A percentile compares a stretch with the other conserved stretches of the same genome.
phyloP scores from a whole-genome alignment of 37 sponge, comb jelly and placozoan genomes.

The Hexactinellida sp. region DNA sequence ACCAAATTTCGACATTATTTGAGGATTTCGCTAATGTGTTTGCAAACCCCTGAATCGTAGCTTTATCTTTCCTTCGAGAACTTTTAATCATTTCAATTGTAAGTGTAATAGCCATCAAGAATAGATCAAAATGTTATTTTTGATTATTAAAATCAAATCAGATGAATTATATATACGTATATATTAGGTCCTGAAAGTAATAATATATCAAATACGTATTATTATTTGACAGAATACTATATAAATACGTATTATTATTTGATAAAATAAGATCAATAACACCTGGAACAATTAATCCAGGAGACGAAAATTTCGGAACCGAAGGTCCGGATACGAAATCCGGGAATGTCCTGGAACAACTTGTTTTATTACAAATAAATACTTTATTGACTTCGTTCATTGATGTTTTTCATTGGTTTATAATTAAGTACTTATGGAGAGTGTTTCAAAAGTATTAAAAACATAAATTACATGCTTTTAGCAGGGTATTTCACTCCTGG shows the following conservation, averaged over 20 bases:
- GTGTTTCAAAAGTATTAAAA: too few species aligned
- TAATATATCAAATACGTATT: not conserved
- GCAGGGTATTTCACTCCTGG: too few species aligned
- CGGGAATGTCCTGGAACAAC: too few species aligned
- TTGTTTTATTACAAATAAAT: too few species aligned
- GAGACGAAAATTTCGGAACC: not conserved
- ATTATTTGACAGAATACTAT: not conserved
- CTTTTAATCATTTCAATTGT: not conserved
- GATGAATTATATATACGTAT: not conserved
- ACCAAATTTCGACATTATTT: not conserved
- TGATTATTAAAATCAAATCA: not conserved
- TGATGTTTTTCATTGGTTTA: too few species aligned
- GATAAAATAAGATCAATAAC: too few species aligned
- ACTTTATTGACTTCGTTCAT: too few species aligned
- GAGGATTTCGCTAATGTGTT: not conserved
- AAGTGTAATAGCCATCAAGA: not conserved
- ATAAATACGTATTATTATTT: not conserved
- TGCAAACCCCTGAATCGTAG: not conserved
- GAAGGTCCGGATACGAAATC: not conserved
- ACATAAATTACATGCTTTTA: too few species aligned
- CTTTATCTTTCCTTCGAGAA: not conserved
- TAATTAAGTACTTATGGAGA: too few species aligned
- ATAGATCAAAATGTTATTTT: not conserved
- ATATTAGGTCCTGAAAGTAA: not conserved
- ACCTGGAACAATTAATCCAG: not conserved